Base-by-base conservation (phyloP, 2,888 invertebrate species). In the Tridacna gigas region DNA sequence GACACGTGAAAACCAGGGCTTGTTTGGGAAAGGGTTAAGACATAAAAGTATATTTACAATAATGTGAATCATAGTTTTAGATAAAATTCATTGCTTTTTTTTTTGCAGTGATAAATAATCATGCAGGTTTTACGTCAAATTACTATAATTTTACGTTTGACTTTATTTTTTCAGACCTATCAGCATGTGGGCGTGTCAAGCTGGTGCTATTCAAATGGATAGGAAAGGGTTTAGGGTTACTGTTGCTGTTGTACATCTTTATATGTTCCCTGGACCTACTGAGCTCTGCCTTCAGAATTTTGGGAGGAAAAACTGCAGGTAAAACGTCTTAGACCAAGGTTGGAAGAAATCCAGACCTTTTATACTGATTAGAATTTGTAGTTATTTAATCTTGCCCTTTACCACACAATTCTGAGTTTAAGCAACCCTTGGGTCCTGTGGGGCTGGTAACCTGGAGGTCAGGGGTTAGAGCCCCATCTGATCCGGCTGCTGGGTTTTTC, bases 251-350 rank as follows among this genome's bases (percentile, higher is more conserved):
- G 12, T 93, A 93, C 80, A 56, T 91, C 51, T 93, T 93, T 86
- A 91, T 93, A 84, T 93, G 93, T 82, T 92, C 92, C 2, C 88
- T 93, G 45, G 93, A 91, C 83, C 89, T 93, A 56, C 90, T 93
- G 79, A 92, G 92, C 84, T 92, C 92, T 26, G 91, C 93, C 18
- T 93, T 93, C 86, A 88, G 91, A 73, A 90, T 93, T 28, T 86
- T 93, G n/a, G 93, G 93, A 71, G 93, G 90, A 76, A 91, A 92
- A 85, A 89, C 90, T 51, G 90, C 90, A 83, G 92, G 92, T 56
- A 56, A 56, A 9, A 5, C 1, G 56, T 37, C 7, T 2, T 37
- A 37, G 37, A 37, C 37, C 37, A 37, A 37, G 7, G 37, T 37
- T 37, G 37, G 37, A 37, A 37, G 37, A 37, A 37, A 7, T 37